Conservation (phyloP, 1,140 invertebrate genomes). For the Lepidostoma basale region DNA sequence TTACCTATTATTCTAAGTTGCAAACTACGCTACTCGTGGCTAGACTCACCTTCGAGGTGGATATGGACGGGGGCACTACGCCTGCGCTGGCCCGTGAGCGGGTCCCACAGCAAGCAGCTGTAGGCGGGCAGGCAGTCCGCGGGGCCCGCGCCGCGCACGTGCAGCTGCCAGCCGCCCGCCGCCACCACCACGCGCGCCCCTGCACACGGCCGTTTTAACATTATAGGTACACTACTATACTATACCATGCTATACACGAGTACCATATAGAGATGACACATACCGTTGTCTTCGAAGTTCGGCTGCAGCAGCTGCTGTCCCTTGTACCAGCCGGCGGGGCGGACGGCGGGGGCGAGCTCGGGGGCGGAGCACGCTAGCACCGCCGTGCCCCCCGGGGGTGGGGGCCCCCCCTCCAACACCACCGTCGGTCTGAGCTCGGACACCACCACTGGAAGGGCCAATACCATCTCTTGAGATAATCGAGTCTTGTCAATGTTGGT, state of each 20-base stretch:
- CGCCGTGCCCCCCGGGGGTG: slow-evolving; percentile 69
- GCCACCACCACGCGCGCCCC: slow-evolving; percentile 63
- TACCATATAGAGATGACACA: too few species aligned
- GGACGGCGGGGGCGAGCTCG: slow-evolving; percentile 67
- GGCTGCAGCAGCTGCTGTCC: slow-evolving; percentile 62
- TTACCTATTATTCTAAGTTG: too few species aligned
- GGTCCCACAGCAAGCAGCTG: slow-evolving; percentile 65
- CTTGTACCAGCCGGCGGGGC: slow-evolving; percentile 71
- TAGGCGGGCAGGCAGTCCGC: slow-evolving; percentile 63
- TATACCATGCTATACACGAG: too few species aligned
- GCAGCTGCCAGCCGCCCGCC: slow-evolving; percentile 62
- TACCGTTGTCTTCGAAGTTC: slow-evolving; percentile 59
- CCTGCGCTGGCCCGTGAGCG: slow-evolving; percentile 63
- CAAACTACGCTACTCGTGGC: too few species aligned
- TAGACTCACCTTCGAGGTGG: too few species aligned
- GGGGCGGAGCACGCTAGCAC: slow-evolving; percentile 62
- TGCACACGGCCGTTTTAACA: slow-evolving; percentile 45
- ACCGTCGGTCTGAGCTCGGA: too few species aligned
- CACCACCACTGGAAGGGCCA: too few species aligned
- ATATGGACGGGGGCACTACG: slow-evolving; percentile 63
- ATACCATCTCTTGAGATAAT: too few species aligned
- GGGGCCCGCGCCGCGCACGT: slow-evolving; percentile 63
- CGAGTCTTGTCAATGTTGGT: too few species aligned
- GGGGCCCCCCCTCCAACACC: slow-evolving; percentile 59
- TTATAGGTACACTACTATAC: too few species aligned